Base-by-base conservation (phyloP, 2,797 vertebrate genomes). In the Astyanax mexicanus region DNA sequence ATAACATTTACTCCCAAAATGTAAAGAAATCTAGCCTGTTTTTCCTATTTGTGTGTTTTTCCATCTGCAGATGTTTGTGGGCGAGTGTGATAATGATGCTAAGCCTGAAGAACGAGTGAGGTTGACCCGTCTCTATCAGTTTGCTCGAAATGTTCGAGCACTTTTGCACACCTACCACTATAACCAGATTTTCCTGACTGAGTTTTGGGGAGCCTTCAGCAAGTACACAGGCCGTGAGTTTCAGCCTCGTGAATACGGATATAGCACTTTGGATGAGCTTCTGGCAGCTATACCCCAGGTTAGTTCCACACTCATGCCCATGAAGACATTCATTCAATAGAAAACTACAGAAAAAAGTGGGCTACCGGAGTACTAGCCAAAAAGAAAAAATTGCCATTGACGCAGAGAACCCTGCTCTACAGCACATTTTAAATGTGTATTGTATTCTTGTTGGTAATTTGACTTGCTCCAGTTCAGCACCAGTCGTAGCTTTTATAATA, bases 151-250 rank as follows among this genome's bases (percentile, higher is more conserved):
- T 0, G 94, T 98, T 0, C 94, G 97, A 0, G 93, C 94, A 7
- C 89, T 99, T 75, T 96, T 99, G 77, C 96, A 96, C 83, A 99
- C 98, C 7, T 99, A 99, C 86, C 98, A 99, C 81, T 99, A 99
- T 88, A 96, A 98, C 88, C 98, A 99, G 90, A 96, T 99, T 87
- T 99, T 99, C 88, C 92, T 99, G 72, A 95, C 95, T 0, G 98
- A 99, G 83, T 99, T 99, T 87, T 88, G 92, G 6, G 82, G 87
- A 13, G 96, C 96, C 21, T 99, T 97, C 51, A 90, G 85, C 90
- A 99, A 99, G 85, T 98, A 96, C 75, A 95, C 94, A 0, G 95
- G 96, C 80, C 90, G 91, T 83, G 85, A 84, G 65, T 91, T 98
- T 55, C 94, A 96, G 17, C 93, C 96, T 4, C 94, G 95, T 74